Conservation (phyloP, 1,140 invertebrate genomes). For the Oncopeltus fasciatus region DNA sequence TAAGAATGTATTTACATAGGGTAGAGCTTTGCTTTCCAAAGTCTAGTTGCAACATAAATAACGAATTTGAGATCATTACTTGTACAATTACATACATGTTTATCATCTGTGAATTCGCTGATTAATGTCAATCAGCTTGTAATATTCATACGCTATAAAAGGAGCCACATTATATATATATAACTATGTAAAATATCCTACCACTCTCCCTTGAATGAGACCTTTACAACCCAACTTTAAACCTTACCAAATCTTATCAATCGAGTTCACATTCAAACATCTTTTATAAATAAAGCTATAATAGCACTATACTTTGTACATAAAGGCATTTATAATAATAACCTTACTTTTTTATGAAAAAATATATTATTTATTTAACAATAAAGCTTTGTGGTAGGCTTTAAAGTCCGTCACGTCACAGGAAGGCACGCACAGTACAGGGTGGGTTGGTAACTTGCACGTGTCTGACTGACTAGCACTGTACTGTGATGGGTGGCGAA, state of each 20-base stretch:
- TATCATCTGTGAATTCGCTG: too few species aligned
- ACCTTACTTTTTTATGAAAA: not conserved
- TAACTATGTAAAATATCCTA: too few species aligned
- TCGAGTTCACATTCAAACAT: not conserved
- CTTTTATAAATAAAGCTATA: conserved; percentile 4
- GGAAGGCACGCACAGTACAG: conserved; percentile 2
- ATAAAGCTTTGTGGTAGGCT: conserved; percentile 12
- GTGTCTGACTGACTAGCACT: conserved; percentile 5
- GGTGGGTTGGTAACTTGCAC: conserved; percentile 7
- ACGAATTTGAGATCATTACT: too few species aligned
- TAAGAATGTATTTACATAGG: too few species aligned
- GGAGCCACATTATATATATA: too few species aligned
- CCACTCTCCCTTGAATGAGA: not conserved
- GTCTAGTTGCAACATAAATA: too few species aligned
- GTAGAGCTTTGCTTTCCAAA: too few species aligned
- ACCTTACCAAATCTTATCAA: too few species aligned
- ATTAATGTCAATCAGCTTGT: too few species aligned
- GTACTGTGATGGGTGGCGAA: conserved; percentile 1
- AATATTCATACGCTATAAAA: too few species aligned
- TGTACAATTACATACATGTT: too few species aligned
- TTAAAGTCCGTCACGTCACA: too few species aligned
- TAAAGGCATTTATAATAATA: conserved; percentile 5
- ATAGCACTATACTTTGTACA: conserved; percentile 11
- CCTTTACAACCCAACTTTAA: not conserved
- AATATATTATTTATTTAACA: not conserved